Conservation (phyloP, 2,888 invertebrate species). For the Thymelicus lineola region DNA sequence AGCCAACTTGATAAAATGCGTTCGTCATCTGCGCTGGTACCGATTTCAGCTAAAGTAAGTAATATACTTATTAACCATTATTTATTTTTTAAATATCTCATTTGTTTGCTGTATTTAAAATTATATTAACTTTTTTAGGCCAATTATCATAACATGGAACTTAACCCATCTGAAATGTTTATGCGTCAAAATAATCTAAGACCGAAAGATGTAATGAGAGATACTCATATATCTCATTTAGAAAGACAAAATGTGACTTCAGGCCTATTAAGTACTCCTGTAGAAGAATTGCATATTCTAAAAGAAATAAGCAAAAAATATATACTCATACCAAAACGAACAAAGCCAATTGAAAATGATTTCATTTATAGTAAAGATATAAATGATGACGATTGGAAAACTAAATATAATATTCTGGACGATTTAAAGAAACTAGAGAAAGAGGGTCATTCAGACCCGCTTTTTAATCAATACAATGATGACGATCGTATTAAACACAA, state of each 20-base stretch:
- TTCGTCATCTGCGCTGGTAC: slow-evolving; percentile 56
- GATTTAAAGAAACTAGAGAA: slow-evolving; percentile 65
- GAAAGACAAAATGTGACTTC: slow-evolving; percentile 7
- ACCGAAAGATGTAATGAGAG: background rate
- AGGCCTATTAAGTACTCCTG: slow-evolving; percentile 40
- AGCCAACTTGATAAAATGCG: slow-evolving; percentile 76
- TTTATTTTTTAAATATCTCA: no score
- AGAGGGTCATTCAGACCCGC: slow-evolving; percentile 41
- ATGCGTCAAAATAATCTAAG: slow-evolving; percentile 8
- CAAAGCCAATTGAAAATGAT: slow-evolving; percentile 43
- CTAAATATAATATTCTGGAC: slow-evolving; percentile 75
- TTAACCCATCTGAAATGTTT: slow-evolving; percentile 3
- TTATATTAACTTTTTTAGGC: slow-evolving; percentile 8
- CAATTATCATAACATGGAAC: background rate
- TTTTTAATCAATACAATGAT: background rate
- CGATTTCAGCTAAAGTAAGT: slow-evolving; percentile 40
- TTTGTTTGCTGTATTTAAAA: background rate
- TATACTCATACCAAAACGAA: slow-evolving; percentile 68
- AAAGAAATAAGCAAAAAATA: slow-evolving; percentile 73
- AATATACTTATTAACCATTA: no score
- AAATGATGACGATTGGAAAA: slow-evolving; percentile 69
- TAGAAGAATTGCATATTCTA: slow-evolving; percentile 58
- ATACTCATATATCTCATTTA: background rate
- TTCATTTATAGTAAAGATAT: slow-evolving; percentile 42
- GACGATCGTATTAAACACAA: background rate